phyloP scores from a whole-genome alignment of 2,888 invertebrate species.

The Ophonus ardosiacus region DNA sequence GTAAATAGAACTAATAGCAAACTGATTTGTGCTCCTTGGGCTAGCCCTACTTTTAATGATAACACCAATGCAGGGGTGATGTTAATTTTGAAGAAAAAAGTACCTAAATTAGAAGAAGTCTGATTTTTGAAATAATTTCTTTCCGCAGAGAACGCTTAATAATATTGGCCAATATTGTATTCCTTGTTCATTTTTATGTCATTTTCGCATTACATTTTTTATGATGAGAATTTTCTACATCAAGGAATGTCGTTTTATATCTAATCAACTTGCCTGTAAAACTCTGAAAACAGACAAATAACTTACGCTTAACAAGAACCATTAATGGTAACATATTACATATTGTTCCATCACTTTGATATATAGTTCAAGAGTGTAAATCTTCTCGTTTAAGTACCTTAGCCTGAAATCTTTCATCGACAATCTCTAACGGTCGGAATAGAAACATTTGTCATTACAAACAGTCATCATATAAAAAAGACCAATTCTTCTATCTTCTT shows the following conservation, averaged over 20 bases:
- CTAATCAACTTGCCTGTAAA: neutral
- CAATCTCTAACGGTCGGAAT: neutral
- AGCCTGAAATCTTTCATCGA: conserved; percentile 5
- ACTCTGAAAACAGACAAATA: conserved; percentile 12
- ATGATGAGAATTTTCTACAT: neutral
- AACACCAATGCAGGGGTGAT: no score
- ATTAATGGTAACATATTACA: conserved; percentile 27
- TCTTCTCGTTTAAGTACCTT: conserved; percentile 17
- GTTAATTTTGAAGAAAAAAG: no score
- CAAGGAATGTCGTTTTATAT: neutral
- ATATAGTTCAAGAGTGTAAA: conserved; percentile 7
- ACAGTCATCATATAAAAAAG: conserved; percentile 1
- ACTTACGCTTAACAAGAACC: conserved; percentile 7
- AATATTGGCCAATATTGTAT: no score
- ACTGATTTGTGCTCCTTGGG: no score
- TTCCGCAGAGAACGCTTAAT: no score
- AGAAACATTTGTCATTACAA: conserved; percentile 21
- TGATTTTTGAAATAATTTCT: no score
- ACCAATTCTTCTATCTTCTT: conserved; percentile 14
- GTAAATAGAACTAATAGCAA: no score
- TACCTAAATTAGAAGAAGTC: no score
- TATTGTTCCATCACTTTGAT: conserved; percentile 25
- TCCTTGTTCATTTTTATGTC: neutral
- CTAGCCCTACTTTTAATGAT: no score
- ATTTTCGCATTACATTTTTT: no score